Conservation (phyloP, 37 sponge, comb jelly and placozoan genomes). For the Halichondria panicea region DNA sequence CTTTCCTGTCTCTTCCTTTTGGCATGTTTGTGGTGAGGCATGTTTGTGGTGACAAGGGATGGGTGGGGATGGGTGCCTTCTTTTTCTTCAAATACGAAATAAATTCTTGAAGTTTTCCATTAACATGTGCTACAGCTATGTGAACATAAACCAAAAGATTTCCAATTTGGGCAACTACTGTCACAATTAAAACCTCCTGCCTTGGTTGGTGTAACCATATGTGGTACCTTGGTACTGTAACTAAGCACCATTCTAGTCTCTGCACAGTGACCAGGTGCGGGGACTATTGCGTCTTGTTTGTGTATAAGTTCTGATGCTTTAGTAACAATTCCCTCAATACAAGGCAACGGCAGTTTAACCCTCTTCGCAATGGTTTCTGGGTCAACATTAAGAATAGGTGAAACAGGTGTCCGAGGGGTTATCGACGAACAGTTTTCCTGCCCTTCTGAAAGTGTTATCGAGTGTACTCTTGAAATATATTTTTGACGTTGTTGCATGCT, state of each 20-base stretch:
- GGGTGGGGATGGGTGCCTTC: background rate
- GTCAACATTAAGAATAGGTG: background rate
- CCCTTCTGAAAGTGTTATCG: background rate
- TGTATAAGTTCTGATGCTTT: conserved; percentile 24
- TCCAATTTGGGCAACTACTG: conserved; percentile 1
- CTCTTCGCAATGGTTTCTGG: background rate
- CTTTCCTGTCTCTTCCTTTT: conserved; percentile 20
- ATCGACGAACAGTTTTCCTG: background rate
- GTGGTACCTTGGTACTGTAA: conserved; percentile 17
- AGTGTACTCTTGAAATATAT: conserved; percentile 4
- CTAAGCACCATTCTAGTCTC: conserved; percentile 43
- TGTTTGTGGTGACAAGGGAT: too few species aligned
- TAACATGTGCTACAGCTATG: conserved; percentile 18
- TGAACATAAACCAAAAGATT: conserved; percentile 14
- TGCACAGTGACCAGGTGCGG: conserved; percentile 24
- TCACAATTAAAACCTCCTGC: conserved; percentile 29
- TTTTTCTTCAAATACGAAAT: background rate
- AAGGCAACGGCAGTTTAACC: background rate
- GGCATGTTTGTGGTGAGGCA: conserved; percentile 14
- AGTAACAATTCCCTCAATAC: conserved; percentile 29
- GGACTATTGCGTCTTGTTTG: conserved; percentile 1
- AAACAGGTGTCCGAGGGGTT: background rate
- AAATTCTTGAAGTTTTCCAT: conserved; percentile 3
- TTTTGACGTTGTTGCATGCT: background rate
- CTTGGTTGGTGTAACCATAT: conserved; percentile 31